phyloP scores from a whole-genome alignment of 1,140 invertebrate genomes.

The Ptiloglossa arizonensis region DNA sequence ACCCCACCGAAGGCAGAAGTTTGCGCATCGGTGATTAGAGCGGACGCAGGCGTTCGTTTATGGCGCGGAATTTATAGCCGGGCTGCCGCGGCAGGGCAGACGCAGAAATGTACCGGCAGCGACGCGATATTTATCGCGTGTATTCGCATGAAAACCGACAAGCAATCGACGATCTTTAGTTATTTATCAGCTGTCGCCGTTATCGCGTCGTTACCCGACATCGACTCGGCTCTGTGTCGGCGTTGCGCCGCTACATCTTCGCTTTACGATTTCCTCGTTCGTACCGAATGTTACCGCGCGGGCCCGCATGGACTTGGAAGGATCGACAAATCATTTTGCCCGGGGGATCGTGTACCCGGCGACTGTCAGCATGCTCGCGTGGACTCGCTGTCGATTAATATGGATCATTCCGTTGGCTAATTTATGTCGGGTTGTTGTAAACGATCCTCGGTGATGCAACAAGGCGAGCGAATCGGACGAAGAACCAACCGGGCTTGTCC shows the following conservation, averaged over 20 bases:
- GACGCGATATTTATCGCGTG: constrained; percentile 44
- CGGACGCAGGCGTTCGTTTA: background rate
- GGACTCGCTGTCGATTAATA: constrained; percentile 31
- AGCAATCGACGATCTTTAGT: constrained; percentile 43
- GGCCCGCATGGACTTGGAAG: background rate
- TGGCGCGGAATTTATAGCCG: constrained; percentile 6
- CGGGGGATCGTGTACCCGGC: constrained; percentile 7
- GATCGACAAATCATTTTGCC: constrained; percentile 40
- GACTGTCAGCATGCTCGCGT: constrained; percentile 24
- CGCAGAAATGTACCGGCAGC: constrained; percentile 33
- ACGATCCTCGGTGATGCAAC: background rate
- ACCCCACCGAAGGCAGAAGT: no score
- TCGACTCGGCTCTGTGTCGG: background rate
- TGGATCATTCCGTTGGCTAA: constrained; percentile 22
- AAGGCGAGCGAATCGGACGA: background rate
- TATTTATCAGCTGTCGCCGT: constrained; percentile 33
- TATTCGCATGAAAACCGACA: constrained; percentile 41
- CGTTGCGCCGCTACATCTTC: constrained; percentile 28
- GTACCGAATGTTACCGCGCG: constrained; percentile 26
- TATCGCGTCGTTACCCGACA: constrained; percentile 37
- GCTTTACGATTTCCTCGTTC: constrained; percentile 40
- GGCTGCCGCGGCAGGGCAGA: background rate
- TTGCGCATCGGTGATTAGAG: constrained; percentile 8
- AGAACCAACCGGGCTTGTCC: no score
- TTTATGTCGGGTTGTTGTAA: constrained; percentile 9